Evolutionary conservation across 1,140 invertebrate genomes (phyloP), one percentile per base, ranked within the genome.

Genomic region (Rhagoletis pomonella): DNA sequence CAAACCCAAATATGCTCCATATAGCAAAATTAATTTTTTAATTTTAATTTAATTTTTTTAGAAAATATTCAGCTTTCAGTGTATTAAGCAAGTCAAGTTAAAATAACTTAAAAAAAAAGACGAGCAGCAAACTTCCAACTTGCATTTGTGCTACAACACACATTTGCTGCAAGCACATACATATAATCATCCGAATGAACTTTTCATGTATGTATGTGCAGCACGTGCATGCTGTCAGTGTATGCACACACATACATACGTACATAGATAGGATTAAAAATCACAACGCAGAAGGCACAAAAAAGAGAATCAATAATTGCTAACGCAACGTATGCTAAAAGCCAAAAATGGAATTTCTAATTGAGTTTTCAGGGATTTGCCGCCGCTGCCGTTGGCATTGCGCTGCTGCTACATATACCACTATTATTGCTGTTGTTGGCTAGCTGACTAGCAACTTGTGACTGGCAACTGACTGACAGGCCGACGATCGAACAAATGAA

Each of bases 271-370:
- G 47, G 73, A 81, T 81, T 81, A 81, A 81, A 81, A 81, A 81
- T 81, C 73, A 81, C 73, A 55, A 81, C 47, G 29, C 55, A 59
- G 29, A 85, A 42, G 50, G 10, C 29, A 85, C 55, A 59, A 85
- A 77, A 62, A 59, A 87, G 58, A 39, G 87, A 69, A 88, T 88
- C 87, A 85, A 88, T 88, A 88, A 88, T 88, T 88, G 87, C 69
- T 86, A 88, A 73, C 65, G 87, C 44, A 86, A 88, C 89, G 90
- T 90, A 92, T 90, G 90, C 91, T 89, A 90, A 92, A 92, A 91
- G 90, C 91, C 91, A 92, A 92, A 92, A 92, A 92, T 92, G 91
- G 91, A 92, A 92, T 92, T 92, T 92, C 91, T 92, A 92, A 92
- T 92, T 92, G 92, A 92, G 90, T 92, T 92, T 92, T 90, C 91